Evolutionary conservation across 2,113 vertebrate genomes (phyloP), one percentile per base, ranked within the genome.

Genomic region (Coregonus clupeaformis): DNA sequence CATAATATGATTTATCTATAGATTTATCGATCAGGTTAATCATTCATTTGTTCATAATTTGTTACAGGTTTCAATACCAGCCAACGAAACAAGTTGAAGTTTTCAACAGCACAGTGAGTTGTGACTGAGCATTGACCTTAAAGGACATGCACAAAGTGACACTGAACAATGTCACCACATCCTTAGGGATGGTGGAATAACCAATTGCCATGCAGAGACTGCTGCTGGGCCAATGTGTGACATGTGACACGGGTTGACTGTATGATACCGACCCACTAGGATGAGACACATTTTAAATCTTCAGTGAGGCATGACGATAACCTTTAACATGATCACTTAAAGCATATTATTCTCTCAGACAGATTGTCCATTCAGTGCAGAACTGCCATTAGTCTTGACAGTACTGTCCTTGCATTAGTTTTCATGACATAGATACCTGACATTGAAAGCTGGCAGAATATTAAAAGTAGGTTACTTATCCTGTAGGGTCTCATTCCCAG

Each of bases 291-390:
- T 77, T 82, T 73, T 77, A 67, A 73, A 74, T 69, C 36, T 62
- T 57, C 68, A 57, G 70, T 64, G 52, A 77, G 71, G 72, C 74
- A 68, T 74, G 72, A 67, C 55, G 64, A 70, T 72, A 77, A 80
- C 78, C 82, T 84, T 82, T 80, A 79, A 25, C 74, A 69, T 80
- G 59, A 84, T 81, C 71, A 74, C 55, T 70, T 67, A 68, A 79
- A 36, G 72, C 67, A 49, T 80, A 78, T 78, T 81, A 84, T 79
- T 84, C 74, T 70, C 72, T 67, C 20, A 72, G 82, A 78, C 79
- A 80, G 52, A 63, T 69, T 72, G 79, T 76, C 73, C 52, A 69
- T 69, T 72, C 36, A 29, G 55, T 60, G 66, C 59, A 68, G 64
- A 24, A 29, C n/a, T 29, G 16, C 63, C 73, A 82, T 82, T 78